These are phyloP conservation scores for Dicrurus megarhynchus DNA, from an alignment of 2,113 vertebrate genomes.

Conservation along the genomic window DNA sequence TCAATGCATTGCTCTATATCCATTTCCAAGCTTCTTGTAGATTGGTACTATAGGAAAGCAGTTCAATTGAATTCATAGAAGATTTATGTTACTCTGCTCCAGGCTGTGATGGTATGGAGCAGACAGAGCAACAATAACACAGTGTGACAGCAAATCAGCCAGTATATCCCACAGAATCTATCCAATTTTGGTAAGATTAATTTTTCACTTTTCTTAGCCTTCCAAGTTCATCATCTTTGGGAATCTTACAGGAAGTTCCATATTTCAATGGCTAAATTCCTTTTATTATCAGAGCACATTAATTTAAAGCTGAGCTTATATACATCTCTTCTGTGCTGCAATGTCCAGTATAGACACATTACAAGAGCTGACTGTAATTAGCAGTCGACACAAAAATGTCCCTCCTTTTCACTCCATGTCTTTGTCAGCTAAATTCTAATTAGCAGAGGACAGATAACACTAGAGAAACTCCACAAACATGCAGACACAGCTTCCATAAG, in stretches of 20 bases:
- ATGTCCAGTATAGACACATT: background rate
- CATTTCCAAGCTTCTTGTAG: background rate
- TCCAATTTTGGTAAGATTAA: background rate
- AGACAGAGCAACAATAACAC: background rate
- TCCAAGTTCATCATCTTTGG: background rate
- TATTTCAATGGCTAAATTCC: background rate
- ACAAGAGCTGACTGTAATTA: background rate
- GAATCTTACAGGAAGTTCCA: background rate
- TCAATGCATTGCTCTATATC: background rate
- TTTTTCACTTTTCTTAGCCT: background rate
- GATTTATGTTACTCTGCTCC: background rate
- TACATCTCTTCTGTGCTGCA: background rate
- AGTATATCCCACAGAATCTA: background rate
- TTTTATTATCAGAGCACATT: background rate
- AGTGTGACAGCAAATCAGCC: background rate
- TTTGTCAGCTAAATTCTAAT: slow-evolving; percentile 64
- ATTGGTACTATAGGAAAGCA: background rate
- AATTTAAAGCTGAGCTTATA: background rate
- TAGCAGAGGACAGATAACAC: slow-evolving; percentile 55
- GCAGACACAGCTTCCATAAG: slow-evolving; percentile 19
- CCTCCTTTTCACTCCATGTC: slow-evolving; percentile 1
- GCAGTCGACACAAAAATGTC: background rate
- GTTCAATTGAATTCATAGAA: background rate
- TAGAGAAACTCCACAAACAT: slow-evolving; percentile 44
- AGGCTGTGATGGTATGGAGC: background rate